Evolutionary conservation across 2,797 vertebrate species (phyloP).

Genomic region (Morus bassanus): DNA sequence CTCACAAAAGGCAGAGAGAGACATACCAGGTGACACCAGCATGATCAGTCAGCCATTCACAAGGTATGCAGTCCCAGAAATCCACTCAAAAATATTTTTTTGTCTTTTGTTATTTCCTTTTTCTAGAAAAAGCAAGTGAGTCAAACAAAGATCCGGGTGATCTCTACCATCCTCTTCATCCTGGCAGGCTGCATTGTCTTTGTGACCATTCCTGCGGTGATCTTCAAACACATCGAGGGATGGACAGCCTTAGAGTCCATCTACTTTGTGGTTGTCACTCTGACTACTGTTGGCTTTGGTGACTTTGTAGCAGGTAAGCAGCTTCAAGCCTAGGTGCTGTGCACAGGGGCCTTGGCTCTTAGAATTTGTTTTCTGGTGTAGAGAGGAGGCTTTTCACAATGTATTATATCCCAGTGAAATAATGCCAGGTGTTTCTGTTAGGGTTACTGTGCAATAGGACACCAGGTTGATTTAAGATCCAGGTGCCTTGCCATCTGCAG

Average conservation of each 20-base stretch:
- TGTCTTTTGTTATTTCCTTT: conserved; percentile 40
- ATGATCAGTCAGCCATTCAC: background rate
- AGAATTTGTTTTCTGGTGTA: background rate
- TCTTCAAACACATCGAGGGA: conserved; percentile 93
- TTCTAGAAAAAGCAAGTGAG: conserved; percentile 94
- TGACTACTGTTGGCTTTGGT: conserved; percentile 96
- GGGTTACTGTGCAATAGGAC: background rate
- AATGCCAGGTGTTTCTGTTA: background rate
- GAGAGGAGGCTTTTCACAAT: background rate
- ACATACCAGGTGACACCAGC: background rate
- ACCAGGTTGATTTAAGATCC: background rate
- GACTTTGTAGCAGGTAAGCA: conserved; percentile 96
- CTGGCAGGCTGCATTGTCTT: conserved; percentile 95
- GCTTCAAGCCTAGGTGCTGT: background rate
- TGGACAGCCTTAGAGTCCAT: conserved; percentile 95
- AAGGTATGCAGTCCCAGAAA: background rate
- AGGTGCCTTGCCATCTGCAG: background rate
- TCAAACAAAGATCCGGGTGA: conserved; percentile 97
- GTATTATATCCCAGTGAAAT: background rate
- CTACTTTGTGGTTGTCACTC: conserved; percentile 97
- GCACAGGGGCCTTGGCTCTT: background rate
- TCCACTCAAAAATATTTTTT: background rate
- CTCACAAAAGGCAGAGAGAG: background rate
- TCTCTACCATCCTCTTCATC: conserved; percentile 95
- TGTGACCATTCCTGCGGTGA: conserved; percentile 93